These are phyloP conservation scores for Leptodactylus fuscus DNA, from an alignment of 2,113 vertebrate genomes.

Conservation along the genomic window DNA sequence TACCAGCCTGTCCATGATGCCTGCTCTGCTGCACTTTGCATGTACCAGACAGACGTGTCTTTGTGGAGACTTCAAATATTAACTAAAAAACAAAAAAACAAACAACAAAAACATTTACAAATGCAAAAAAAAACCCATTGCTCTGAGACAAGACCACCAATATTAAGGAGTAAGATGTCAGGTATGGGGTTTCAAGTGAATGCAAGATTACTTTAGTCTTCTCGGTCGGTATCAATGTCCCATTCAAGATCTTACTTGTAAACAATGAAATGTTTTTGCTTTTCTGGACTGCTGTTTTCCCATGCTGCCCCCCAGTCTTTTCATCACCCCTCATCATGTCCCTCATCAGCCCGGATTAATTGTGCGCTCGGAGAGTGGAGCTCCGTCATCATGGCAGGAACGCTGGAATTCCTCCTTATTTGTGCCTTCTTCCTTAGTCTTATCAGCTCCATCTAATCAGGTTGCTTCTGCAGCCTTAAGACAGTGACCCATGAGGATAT, in stretches of 20 bases:
- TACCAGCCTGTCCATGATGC: background rate
- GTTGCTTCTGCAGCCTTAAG: constrained; percentile 24
- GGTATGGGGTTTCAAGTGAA: background rate
- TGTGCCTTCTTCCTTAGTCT: constrained; percentile 60
- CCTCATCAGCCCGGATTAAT: constrained; percentile 72
- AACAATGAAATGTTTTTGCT: constrained; percentile 50
- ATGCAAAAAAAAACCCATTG: too few relatives aligned
- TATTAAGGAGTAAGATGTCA: background rate
- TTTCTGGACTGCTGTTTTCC: constrained; percentile 32
- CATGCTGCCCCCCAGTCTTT: constrained; percentile 37
- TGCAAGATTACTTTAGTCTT: background rate
- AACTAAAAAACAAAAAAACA: too few relatives aligned
- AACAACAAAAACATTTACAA: too few relatives aligned
- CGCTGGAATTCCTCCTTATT: constrained; percentile 69
- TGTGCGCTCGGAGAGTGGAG: constrained; percentile 67
- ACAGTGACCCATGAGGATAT: constrained; percentile 41
- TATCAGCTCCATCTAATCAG: constrained; percentile 49
- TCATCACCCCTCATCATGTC: constrained; percentile 66
- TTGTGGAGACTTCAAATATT: background rate
- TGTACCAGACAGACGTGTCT: background rate
- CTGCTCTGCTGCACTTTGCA: background rate
- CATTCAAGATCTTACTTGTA: constrained; percentile 36
- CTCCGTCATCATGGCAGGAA: constrained; percentile 68
- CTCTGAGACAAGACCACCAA: background rate
- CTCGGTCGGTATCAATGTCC: background rate